Conservation (phyloP, 2,888 invertebrate species). For the Dugesia japonica region DNA sequence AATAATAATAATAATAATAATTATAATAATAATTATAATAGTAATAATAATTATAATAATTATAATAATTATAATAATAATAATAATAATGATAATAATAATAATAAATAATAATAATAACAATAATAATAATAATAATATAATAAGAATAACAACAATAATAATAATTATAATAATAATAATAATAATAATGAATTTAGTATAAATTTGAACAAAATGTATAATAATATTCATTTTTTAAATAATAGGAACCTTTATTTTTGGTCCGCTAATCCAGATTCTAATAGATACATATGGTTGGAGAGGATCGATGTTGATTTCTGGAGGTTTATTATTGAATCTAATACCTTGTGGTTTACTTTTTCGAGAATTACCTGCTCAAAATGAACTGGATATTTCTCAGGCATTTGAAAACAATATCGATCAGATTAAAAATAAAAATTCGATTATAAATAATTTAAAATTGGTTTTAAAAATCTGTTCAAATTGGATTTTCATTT, state of each 20-base stretch:
- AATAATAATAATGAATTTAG: too few species aligned
- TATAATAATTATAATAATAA: too few species aligned
- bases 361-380: background rate
- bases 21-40: too few species aligned
- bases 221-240: too few species aligned
- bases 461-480: constrained; percentile 57
- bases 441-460: background rate
- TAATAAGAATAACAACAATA: too few species aligned
- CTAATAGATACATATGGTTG: constrained; percentile 63
- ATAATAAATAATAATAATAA: too few species aligned
- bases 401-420: background rate
- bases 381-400: background rate
- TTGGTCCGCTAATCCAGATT: constrained; percentile 55
- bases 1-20: too few species aligned
- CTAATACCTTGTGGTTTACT: constrained; percentile 27
- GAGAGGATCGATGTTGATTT: constrained; percentile 68
- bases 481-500: constrained; percentile 67
- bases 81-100: too few species aligned
- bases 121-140: too few species aligned
- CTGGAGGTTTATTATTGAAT: constrained; percentile 27
- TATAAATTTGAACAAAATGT: too few species aligned
- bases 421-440: background rate
- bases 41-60: too few species aligned
- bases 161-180: too few species aligned
- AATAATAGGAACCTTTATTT: constrained; percentile 59